Percentiles rank a stretch among this genome's conserved stretches.
Evolutionary conservation across 2,888 invertebrate species (phyloP).

Genomic region (Lasioglossum leucozonium): DNA sequence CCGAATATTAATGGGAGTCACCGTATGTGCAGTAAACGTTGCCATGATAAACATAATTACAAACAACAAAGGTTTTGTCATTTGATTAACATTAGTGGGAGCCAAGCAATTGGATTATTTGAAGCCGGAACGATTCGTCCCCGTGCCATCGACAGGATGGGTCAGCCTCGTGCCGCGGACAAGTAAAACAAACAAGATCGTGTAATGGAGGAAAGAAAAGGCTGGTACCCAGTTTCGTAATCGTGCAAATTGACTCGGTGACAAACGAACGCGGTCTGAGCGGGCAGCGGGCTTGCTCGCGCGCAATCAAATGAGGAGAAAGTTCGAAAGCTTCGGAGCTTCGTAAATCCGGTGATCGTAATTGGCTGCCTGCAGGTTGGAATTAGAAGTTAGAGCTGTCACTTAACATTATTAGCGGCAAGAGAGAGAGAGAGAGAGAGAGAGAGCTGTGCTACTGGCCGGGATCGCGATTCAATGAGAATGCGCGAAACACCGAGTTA

Average conservation of each 20-base stretch:
- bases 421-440: not conserved
- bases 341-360: constrained; percentile 25
- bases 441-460: not conserved
- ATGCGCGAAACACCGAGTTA: not conserved
- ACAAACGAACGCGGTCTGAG: not conserved
- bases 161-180: not conserved
- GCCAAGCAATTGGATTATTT: not conserved
- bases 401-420: constrained; percentile 5
- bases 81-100: not conserved
- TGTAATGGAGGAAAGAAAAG: not conserved
- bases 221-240: not conserved
- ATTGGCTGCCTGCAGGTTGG: not conserved
- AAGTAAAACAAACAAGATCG: not conserved
- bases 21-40: too few species aligned
- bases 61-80: not conserved
- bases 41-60: not conserved
- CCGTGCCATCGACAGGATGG: not conserved
- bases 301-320: constrained; percentile 2
- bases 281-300: not conserved
- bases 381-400: constrained; percentile 23
- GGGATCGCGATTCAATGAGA: not conserved
- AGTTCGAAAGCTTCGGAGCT: constrained; percentile 17
- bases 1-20: too few species aligned
- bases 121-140: not conserved
- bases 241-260: not conserved